Percentiles rank a stretch among this genome's conserved stretches.
phyloP scores from a whole-genome alignment of 2,888 invertebrate species.

The Caenorhabditis wallacei region DNA sequence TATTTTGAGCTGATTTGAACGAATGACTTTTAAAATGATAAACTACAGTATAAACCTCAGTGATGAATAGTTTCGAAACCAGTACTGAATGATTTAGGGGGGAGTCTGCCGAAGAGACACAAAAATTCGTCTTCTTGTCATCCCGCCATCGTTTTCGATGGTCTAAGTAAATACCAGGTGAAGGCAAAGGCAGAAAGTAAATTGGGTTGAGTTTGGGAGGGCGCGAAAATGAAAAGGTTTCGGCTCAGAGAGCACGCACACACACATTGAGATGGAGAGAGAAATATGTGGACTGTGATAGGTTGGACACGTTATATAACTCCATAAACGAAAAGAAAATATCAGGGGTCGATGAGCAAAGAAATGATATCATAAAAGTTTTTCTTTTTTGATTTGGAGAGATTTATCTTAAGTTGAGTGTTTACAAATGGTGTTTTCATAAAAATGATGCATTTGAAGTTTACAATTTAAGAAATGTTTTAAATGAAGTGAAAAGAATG shows the following conservation, averaged over 20 bases:
- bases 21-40: background rate
- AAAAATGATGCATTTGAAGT: too few relatives aligned
- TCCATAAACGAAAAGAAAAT: background rate
- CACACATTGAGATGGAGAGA: conserved; percentile 21
- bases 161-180: conserved; percentile 53
- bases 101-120: conserved; percentile 39
- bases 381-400: too few relatives aligned
- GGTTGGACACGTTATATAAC: background rate
- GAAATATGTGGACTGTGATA: conserved; percentile 23
- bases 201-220: conserved; percentile 41
- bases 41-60: background rate
- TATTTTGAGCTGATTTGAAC: too few relatives aligned
- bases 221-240: conserved; percentile 57
- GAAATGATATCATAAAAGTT: too few relatives aligned
- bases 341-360: background rate
- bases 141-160: conserved; percentile 51
- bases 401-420: too few relatives aligned
- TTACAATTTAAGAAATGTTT: too few relatives aligned
- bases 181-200: conserved; percentile 53
- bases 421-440: too few relatives aligned
- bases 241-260: conserved; percentile 35
- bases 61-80: conserved; percentile 45
- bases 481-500: background rate
- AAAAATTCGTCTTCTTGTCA: conserved; percentile 31
- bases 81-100: conserved; percentile 25